phyloP scores from a whole-genome alignment of 2,888 invertebrate species.

The Lissocephala sabroskyi region DNA sequence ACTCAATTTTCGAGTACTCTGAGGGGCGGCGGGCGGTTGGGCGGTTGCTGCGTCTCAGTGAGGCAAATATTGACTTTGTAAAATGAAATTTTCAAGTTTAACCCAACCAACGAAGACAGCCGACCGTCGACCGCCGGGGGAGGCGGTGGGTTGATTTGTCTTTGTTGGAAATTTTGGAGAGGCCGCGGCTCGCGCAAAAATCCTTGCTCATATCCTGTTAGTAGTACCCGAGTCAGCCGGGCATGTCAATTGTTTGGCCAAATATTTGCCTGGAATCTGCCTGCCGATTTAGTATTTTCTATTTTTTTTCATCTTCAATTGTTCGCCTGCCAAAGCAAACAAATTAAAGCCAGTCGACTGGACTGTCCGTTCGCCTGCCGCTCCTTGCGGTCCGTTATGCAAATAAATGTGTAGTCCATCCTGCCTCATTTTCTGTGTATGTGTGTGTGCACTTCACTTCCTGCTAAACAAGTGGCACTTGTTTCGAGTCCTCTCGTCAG shows the following conservation, averaged over 20 bases:
- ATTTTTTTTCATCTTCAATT: slow-evolving; percentile 10
- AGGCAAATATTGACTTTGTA: slow-evolving; percentile 64
- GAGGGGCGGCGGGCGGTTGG: background rate
- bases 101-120: slow-evolving; percentile 43
- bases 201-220: slow-evolving; percentile 55
- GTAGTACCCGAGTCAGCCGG: slow-evolving; percentile 36
- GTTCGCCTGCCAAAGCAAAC: slow-evolving; percentile 47
- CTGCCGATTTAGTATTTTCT: slow-evolving; percentile 4
- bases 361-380: slow-evolving; percentile 25
- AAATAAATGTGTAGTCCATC: slow-evolving; percentile 41
- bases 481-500: too few relatives aligned
- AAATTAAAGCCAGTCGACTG: slow-evolving; percentile 37
- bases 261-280: slow-evolving; percentile 43
- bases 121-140: slow-evolving; percentile 10
- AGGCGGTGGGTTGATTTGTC: background rate
- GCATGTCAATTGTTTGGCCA: slow-evolving; percentile 59
- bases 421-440: too few relatives aligned
- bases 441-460: slow-evolving; percentile 36
- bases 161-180: background rate
- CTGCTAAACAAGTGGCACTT: slow-evolving; percentile 40
- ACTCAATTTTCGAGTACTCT: slow-evolving; percentile 38
- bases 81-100: slow-evolving; percentile 67
- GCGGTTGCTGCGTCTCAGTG: slow-evolving; percentile 13
- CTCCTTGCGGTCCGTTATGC: slow-evolving; percentile 34
- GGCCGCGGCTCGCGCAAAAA: slow-evolving; percentile 32